These are phyloP conservation scores for Liopterus haemorrhoidalis DNA, from an alignment of 2,888 invertebrate genomes.

Conservation along the genomic window DNA sequence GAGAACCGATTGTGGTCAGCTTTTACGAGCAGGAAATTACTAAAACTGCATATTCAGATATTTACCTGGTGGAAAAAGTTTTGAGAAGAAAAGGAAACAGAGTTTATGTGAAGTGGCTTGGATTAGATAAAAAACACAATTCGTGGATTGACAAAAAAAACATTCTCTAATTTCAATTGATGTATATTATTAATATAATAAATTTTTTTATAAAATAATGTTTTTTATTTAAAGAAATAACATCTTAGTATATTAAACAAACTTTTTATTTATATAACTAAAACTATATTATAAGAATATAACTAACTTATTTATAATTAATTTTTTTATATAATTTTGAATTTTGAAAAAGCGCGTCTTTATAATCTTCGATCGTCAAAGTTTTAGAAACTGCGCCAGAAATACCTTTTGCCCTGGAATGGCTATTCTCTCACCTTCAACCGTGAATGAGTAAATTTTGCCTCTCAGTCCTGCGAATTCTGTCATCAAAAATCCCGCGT, in stretches of 20 bases:
- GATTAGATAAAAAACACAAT: conserved; percentile 33
- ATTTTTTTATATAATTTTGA: conserved; percentile 1
- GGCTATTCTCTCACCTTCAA: conserved; percentile 14
- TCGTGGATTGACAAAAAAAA: conserved; percentile 33
- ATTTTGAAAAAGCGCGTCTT: neutral
- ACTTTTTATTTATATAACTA: conserved; percentile 1
- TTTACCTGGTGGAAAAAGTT: conserved; percentile 35
- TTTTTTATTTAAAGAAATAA: too few relatives aligned
- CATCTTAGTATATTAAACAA: neutral
- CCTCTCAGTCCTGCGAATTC: conserved; percentile 34
- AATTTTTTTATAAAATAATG: neutral
- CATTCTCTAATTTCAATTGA: too few relatives aligned
- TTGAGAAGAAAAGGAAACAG: conserved; percentile 28
- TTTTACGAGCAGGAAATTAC: conserved; percentile 36
- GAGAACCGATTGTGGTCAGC: conserved; percentile 31
- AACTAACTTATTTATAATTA: neutral
- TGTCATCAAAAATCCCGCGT: conserved; percentile 34
- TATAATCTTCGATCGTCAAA: conserved; percentile 4
- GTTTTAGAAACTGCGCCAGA: conserved; percentile 17
- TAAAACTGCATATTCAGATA: conserved; percentile 30
- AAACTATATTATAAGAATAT: conserved; percentile 4
- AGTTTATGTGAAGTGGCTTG: conserved; percentile 33
- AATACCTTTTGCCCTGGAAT: conserved; percentile 33
- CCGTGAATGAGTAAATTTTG: conserved; percentile 29
- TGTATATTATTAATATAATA: too few relatives aligned